These are phyloP conservation scores for Drosophila elegans DNA, from an alignment of 1,140 invertebrate genomes.

Conservation along the genomic window DNA sequence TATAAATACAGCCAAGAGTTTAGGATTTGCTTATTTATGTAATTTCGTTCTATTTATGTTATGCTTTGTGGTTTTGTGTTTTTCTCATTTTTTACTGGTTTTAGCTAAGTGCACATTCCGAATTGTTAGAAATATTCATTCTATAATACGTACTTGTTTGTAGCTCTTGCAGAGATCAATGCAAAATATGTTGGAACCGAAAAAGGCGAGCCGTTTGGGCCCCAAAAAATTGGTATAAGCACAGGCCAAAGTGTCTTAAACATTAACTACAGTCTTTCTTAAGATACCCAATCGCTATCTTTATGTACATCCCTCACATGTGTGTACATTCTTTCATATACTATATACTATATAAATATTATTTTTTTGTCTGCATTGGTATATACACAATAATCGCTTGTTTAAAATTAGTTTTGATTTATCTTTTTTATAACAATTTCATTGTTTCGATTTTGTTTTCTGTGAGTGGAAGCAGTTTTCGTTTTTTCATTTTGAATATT, in stretches of 20 bases:
- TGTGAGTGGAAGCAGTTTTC: constrained; percentile 65
- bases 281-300: constrained; percentile 52
- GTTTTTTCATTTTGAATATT: constrained; percentile 33
- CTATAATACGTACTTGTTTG: constrained; percentile 6
- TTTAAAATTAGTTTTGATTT: constrained; percentile 57
- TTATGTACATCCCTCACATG: constrained; percentile 41
- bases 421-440: constrained; percentile 61
- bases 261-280: constrained; percentile 79
- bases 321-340: constrained; percentile 13
- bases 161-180: constrained; percentile 36
- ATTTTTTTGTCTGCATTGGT: constrained; percentile 23
- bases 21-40: constrained; percentile 14
- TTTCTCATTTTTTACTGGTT: not conserved
- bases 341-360: constrained; percentile 5
- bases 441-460: constrained; percentile 56
- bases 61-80: not conserved
- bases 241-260: constrained; percentile 67
- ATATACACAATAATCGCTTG: constrained; percentile 50
- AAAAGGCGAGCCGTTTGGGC: constrained; percentile 4
- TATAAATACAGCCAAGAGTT: constrained; percentile 46
- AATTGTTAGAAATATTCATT: constrained; percentile 37
- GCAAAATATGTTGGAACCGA: constrained; percentile 10
- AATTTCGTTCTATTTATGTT: constrained; percentile 4
- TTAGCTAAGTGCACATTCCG: constrained; percentile 51
- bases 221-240: constrained; percentile 37